Conservation (phyloP, 2,888 invertebrate genomes). For the Lampropteryx suffumata region DNA sequence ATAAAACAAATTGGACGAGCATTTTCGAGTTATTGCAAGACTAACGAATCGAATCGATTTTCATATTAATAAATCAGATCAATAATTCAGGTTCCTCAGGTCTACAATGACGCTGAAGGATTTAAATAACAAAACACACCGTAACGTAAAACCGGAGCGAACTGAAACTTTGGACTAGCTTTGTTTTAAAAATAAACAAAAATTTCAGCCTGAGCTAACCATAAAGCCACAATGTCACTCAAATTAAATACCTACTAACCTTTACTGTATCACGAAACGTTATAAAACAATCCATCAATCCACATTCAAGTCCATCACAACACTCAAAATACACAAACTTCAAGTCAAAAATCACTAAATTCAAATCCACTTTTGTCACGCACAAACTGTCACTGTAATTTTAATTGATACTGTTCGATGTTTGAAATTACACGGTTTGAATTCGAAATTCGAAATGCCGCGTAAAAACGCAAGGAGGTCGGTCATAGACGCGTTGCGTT, state of each 20-base stretch:
- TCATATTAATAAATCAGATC: too few relatives aligned
- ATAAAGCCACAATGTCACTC: neutral
- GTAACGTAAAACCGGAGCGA: too few relatives aligned
- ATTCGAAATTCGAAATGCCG: slow-evolving; percentile 51
- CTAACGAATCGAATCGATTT: too few relatives aligned
- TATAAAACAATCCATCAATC: slow-evolving; percentile 32
- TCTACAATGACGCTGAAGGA: too few relatives aligned
- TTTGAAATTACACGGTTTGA: slow-evolving; percentile 49
- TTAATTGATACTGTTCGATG: slow-evolving; percentile 48
- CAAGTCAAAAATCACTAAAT: slow-evolving; percentile 21
- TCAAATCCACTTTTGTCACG: slow-evolving; percentile 7
- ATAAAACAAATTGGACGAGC: too few relatives aligned
- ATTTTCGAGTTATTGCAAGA: too few relatives aligned
- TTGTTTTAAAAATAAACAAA: neutral
- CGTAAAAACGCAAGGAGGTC: slow-evolving; percentile 33
- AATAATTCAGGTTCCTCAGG: too few relatives aligned
- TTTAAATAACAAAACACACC: too few relatives aligned
- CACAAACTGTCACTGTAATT: slow-evolving; percentile 36
- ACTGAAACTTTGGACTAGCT: too few relatives aligned
- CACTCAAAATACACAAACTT: slow-evolving; percentile 33
- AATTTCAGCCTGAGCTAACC: neutral
- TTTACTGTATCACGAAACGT: slow-evolving; percentile 28
- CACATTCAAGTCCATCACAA: slow-evolving; percentile 38
- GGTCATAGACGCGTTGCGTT: slow-evolving; percentile 30
- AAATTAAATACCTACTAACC: slow-evolving; percentile 25